Percentiles rank a stretch among this genome's conserved stretches.
phyloP scores from a whole-genome alignment of 2,888 invertebrate species.

The Argynnis bischoffii region DNA sequence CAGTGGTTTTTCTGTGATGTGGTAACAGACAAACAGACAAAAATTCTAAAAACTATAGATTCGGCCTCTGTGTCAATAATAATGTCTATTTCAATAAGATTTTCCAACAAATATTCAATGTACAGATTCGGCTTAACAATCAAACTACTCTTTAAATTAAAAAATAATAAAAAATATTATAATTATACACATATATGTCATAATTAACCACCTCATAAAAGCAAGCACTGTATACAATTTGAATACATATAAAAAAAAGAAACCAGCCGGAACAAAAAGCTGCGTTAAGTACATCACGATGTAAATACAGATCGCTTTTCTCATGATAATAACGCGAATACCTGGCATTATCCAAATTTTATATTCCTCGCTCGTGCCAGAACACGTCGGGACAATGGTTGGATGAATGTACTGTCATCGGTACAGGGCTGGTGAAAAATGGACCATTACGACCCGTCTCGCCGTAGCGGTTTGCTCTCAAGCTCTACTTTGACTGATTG shows the following conservation, averaged over 20 bases:
- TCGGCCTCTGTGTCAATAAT: no score
- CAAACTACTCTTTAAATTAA: no score
- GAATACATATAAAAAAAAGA: not conserved
- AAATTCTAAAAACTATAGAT: no score
- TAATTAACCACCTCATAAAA: not conserved
- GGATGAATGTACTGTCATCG: constrained; percentile 57
- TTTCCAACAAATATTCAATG: no score
- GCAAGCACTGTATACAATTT: not conserved
- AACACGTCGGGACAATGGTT: constrained; percentile 50
- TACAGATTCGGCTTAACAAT: no score
- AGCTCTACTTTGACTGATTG: constrained; percentile 35
- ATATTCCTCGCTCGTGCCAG: constrained; percentile 56
- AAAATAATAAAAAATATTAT: no score
- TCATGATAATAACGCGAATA: constrained; percentile 36
- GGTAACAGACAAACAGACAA: no score
- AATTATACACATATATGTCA: no score
- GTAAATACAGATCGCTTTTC: constrained; percentile 28
- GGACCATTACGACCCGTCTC: constrained; percentile 41
- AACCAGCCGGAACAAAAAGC: not conserved
- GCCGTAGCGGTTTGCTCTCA: constrained; percentile 33
- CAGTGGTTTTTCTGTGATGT: no score
- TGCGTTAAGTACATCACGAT: constrained; percentile 5
- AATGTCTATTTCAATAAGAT: no score
- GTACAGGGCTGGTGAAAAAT: constrained; percentile 53
- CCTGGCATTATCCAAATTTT: constrained; percentile 44